phyloP scores from a whole-genome alignment of 2,113 vertebrate genomes.

The Puma concolor region DNA sequence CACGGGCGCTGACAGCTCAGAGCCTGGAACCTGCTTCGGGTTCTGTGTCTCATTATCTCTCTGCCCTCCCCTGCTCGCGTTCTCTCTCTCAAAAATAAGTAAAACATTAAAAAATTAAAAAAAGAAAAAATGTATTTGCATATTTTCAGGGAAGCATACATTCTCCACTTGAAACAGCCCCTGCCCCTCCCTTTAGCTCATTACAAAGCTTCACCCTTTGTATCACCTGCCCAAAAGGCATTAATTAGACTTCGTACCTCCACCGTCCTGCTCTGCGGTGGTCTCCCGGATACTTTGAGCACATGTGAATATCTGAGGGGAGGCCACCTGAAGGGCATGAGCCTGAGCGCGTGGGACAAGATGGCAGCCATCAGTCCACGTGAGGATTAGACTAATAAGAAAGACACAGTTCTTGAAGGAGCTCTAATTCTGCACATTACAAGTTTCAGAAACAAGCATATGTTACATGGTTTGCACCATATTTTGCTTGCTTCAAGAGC shows the following conservation, averaged over 20 bases:
- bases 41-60: background rate
- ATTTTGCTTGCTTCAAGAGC: conserved; percentile 25
- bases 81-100: background rate
- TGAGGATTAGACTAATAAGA: background rate
- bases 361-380: background rate
- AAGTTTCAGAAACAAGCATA: background rate
- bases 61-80: background rate
- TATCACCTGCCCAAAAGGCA: background rate
- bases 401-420: background rate
- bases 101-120: background rate
- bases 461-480: background rate
- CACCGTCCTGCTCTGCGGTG: background rate
- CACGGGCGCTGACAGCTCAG: too few species aligned
- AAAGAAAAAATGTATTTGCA: background rate
- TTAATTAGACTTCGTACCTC: background rate
- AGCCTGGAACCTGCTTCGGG: background rate
- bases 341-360: background rate
- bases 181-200: background rate
- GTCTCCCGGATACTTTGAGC: background rate
- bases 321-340: background rate
- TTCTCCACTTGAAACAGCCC: background rate
- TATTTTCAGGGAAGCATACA: background rate
- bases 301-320: background rate
- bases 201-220: background rate
- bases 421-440: background rate